A percentile compares a stretch with the other conserved stretches of the same genome.
Conservation (phyloP, 2,113 vertebrate species). For the Piaya cayana region DNA sequence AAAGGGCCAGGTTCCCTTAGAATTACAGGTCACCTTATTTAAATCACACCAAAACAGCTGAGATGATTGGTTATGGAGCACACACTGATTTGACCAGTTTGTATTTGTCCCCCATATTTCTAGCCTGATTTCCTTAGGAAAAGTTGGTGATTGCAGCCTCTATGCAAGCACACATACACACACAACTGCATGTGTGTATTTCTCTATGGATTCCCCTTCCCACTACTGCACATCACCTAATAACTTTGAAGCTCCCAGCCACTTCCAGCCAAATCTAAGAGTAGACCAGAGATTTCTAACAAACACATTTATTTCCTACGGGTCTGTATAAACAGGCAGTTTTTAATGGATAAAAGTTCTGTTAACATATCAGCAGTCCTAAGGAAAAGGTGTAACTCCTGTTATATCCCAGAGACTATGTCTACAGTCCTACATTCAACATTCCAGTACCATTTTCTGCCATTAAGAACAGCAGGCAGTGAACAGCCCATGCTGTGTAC, state of each 20-base stretch:
- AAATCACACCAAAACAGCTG: rapidly evolving
- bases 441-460: neutral
- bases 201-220: neutral
- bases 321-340: neutral
- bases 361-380: neutral
- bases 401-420: neutral
- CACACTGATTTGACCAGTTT: neutral
- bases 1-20: neutral
- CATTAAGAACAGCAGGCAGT: neutral
- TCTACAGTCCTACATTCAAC: neutral
- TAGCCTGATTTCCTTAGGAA: neutral
- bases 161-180: neutral
- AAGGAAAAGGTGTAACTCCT: neutral
- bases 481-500: neutral
- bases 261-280: neutral
- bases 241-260: neutral
- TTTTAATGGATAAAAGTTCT: neutral
- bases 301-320: neutral
- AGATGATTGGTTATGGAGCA: neutral
- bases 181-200: neutral
- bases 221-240: neutral
- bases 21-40: neutral
- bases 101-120: neutral
- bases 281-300: neutral
- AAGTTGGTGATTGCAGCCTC: neutral